Base-by-base conservation (phyloP, 1,140 invertebrate species). In the Cyclargus thomasi region DNA sequence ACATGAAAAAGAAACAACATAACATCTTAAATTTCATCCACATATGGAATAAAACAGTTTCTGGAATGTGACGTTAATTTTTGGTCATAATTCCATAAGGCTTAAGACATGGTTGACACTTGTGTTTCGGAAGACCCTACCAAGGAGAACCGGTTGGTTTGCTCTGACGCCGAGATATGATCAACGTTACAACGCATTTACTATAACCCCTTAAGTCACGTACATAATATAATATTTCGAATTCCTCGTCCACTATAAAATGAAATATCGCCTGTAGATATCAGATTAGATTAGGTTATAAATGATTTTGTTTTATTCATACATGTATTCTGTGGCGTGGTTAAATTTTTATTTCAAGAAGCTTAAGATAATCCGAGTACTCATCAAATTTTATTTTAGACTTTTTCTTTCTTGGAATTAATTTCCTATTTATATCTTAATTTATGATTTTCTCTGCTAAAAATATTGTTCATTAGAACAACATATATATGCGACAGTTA, bases 181-280 rank as follows among this genome's bases (percentile, higher is more conserved):
- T 57, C 55, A 66, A 66, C 65, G 59, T 66, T 18, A 66, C 53
- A 57, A 36, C 65, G 53, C 55, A 59, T 66, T 66, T 64, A 64
- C 63, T 22, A 18, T 59, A n/a, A 22, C 55, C 18, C 65, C 65
- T 55, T 59, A 66, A 21, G 63, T 64, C 65, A 59, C 65, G 65
- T 66, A 66, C 65, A 29, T 66, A 29, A 29, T 29, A 66, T 53
- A 53, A 66, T 66, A 66, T 59, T 66, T 59, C 20, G 65, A 55
- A 66, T 66, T 57, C 65, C 53, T 55, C n/a, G 53, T 29, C 65
- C 65, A 66, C 29, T 59, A 59, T 59, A 21, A 59, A 59, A 59
- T 59, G 55, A 66, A 66, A 23, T 39, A 66, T 57, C 65, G 35
- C 29, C 55, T 17, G 5, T 59, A 66, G 65, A 66, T 66, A 29